Base-by-base conservation (phyloP, 2,888 invertebrate genomes). In the Mystacides longicornis region DNA sequence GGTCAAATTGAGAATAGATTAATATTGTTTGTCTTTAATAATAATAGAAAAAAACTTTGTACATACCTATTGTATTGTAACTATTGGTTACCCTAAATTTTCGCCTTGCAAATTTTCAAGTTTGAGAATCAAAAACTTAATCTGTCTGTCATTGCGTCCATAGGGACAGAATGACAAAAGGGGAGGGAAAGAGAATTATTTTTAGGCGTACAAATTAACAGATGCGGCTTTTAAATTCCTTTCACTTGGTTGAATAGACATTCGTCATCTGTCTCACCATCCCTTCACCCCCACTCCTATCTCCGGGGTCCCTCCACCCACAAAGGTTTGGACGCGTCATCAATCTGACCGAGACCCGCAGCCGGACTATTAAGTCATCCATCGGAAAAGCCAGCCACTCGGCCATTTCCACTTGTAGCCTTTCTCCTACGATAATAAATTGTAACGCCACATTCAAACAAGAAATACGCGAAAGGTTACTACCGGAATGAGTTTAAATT, bases 161-260 rank as follows among this genome's bases (percentile, higher is more conserved):
- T n/a, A n/a, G n/a, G n/a, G n/a, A n/a, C n/a, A n/a, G n/a, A n/a
- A n/a, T n/a, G n/a, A n/a, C n/a, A n/a, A n/a, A n/a, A n/a, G n/a
- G n/a, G n/a, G n/a, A n/a, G n/a, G n/a, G n/a, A n/a, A n/a, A n/a
- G n/a, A n/a, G 43, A 16, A 48, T 9, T 48, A 48, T 48, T 48
- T 48, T 48, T 48, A 53, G 42, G 48, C 49, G 49, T 47, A 48
- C 49, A 53, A 53, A 53, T 53, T 42, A 51, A 48, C 57, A 58
- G 57, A 58, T 58, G 57, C 49, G 57, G 55, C 57, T 51, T 57
- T 53, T 37, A 54, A 57, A 49, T 54, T 57, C 43, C 55, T 20
- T 51, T 46, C 37, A 21, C 21, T 47, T 51, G 49, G 57, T 52
- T 27, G 53, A 42, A 22, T 48, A 23, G 48, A 23, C 58, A 52